Evolutionary conservation across 2,888 invertebrate species (phyloP), one percentile per base, ranked within the genome.

Genomic region (Atrina japonica): DNA sequence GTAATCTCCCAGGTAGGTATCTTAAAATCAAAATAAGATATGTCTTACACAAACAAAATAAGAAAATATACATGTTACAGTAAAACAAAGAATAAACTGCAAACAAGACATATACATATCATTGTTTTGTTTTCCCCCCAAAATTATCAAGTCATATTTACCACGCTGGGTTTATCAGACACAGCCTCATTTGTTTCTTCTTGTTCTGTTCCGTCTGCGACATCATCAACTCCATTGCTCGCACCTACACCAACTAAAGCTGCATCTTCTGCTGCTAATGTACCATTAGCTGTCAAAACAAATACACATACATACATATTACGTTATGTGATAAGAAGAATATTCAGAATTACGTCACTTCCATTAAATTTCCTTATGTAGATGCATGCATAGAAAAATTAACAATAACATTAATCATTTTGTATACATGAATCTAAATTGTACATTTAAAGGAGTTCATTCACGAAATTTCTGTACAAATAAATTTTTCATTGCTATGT

Each of bases 141-240:
- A 55, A 25, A 47, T 14, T 21, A 14, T 47, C 7, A 14, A 47
- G n/a, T 41, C n/a, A 11, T 11, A 72, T 73, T 64, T 67, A 82
- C 80, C 66, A 83, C 81, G 74, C 70, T 80, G n/a, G 74, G 73
- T 66, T 71, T 59, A 18, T 73, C 63, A 16, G 66, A 66, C 52
- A 72, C 78, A n/a, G 74, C 70, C 63, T 79, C 79, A 23, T 61
- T 50, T 2, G 40, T 67, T 25, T 71, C 76, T 18, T 71, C 76
- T 35, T 70, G 74, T 52, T 61, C 73, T 11, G 55, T 11, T 11
- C 50, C 70, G 21, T 11, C 55, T 30, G 58, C 61, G 14, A 52
- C 50, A 25, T 52, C 50, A 16, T 75, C 73, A 25, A 49, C 70
- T n/a, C 63, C 77, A 52, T 74, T 75, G 27, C 63, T 65, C 45